Conservation (phyloP, 2,113 vertebrate genomes). For the Prionailurus viverrinus region DNA sequence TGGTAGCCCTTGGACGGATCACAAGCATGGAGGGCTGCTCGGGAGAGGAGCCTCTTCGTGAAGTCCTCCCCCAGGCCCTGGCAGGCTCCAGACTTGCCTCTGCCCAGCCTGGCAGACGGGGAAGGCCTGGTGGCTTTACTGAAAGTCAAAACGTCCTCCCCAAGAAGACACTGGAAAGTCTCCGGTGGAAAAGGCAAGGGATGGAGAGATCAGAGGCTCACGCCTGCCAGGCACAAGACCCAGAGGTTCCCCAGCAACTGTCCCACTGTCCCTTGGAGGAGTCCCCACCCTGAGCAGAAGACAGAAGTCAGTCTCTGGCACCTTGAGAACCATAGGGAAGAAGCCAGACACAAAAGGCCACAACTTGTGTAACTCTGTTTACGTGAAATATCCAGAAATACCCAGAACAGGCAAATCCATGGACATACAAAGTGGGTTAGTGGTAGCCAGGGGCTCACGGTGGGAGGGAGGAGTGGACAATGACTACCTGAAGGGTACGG, state of each 20-base stretch:
- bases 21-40: too few relatives aligned
- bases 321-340: not conserved
- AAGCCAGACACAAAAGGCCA: not conserved
- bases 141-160: not conserved
- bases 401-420: not conserved
- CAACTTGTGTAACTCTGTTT: fast-evolving
- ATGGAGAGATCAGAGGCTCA: not conserved
- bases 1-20: not conserved
- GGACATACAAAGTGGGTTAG: not conserved
- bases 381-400: fast-evolving
- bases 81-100: not conserved
- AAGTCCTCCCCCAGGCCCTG: not conserved
- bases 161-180: not conserved
- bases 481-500: fast-evolving
- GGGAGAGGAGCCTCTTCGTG: not conserved
- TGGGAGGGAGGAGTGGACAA: fast-evolving
- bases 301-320: not conserved
- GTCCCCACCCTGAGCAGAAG: not conserved
- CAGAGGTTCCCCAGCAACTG: not conserved
- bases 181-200: not conserved
- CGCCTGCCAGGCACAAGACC: not conserved
- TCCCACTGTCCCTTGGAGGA: not conserved
- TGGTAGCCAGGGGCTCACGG: fast-evolving
- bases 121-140: not conserved
- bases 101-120: not conserved